Percentiles rank a stretch among this genome's conserved stretches.
These are phyloP conservation scores for Timandra comae DNA, from an alignment of 2,888 invertebrate genomes.

Conservation along the genomic window DNA sequence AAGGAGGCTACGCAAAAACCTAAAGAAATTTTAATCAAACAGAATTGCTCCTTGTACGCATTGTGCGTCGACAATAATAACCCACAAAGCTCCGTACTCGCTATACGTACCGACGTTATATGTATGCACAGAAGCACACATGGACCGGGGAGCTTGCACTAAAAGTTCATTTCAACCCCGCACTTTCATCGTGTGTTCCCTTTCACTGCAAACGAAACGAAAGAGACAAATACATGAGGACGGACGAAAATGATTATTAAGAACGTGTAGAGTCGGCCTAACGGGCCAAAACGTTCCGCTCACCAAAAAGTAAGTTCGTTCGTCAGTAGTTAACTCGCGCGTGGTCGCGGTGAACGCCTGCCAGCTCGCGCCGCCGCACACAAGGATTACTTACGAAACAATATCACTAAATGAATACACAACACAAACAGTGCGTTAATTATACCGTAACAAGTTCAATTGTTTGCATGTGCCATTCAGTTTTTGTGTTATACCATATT, in stretches of 20 bases:
- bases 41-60: constrained; percentile 51
- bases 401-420: constrained; percentile 41
- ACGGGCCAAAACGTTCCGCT: constrained; percentile 39
- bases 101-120: constrained; percentile 20
- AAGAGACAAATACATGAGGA: constrained; percentile 20
- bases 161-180: constrained; percentile 37
- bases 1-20: constrained; percentile 41
- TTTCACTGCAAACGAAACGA: constrained; percentile 25
- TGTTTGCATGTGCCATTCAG: constrained; percentile 30
- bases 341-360: constrained; percentile 56
- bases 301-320: constrained; percentile 39
- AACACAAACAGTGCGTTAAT: constrained; percentile 41
- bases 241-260: constrained; percentile 14
- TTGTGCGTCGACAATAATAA: constrained; percentile 62
- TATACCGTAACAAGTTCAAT: constrained; percentile 24
- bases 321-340: constrained; percentile 52
- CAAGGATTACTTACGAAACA: constrained; percentile 51
- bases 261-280: constrained; percentile 25
- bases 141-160: constrained; percentile 41
- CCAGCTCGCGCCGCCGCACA: constrained; percentile 43
- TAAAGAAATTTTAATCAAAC: constrained; percentile 55
- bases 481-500: constrained; percentile 23
- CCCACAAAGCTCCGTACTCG: constrained; percentile 48
- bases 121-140: constrained; percentile 32
- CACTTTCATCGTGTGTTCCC: constrained; percentile 26